These are phyloP conservation scores for Smithornis capensis DNA, from an alignment of 2,113 vertebrate genomes.

Conservation along the genomic window DNA sequence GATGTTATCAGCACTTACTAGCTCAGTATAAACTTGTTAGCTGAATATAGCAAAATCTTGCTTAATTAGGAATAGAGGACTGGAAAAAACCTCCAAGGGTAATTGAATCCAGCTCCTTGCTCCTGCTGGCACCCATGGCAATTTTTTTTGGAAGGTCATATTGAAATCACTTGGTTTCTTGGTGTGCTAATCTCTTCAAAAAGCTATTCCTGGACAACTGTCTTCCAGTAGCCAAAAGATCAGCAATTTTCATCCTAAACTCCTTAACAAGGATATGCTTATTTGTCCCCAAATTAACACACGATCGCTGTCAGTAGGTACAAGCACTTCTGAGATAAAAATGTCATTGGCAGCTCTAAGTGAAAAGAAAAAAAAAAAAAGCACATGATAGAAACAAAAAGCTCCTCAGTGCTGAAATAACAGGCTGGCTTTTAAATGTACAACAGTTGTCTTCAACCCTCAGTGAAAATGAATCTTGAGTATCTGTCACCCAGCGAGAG, in stretches of 20 bases:
- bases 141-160: slow-evolving; percentile 23
- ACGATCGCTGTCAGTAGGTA: background rate
- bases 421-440: background rate
- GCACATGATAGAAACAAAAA: background rate
- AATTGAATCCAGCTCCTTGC: slow-evolving; percentile 34
- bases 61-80: background rate
- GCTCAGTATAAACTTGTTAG: background rate
- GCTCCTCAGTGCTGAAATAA: background rate
- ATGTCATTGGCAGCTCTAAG: background rate
- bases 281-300: background rate
- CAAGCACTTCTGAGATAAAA: background rate
- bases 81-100: background rate
- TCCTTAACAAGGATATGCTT: background rate
- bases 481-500: background rate
- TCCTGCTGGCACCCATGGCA: background rate
- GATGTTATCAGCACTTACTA: background rate
- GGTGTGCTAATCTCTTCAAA: background rate
- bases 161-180: slow-evolving; percentile 12
- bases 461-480: background rate
- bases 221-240: background rate
- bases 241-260: background rate
- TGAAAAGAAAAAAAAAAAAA: background rate
- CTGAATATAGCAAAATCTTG: slow-evolving; percentile 12
- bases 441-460: background rate
- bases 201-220: background rate